Base-by-base conservation (phyloP, 2,797 vertebrate species). In the Chlorospingus semifuscus region DNA sequence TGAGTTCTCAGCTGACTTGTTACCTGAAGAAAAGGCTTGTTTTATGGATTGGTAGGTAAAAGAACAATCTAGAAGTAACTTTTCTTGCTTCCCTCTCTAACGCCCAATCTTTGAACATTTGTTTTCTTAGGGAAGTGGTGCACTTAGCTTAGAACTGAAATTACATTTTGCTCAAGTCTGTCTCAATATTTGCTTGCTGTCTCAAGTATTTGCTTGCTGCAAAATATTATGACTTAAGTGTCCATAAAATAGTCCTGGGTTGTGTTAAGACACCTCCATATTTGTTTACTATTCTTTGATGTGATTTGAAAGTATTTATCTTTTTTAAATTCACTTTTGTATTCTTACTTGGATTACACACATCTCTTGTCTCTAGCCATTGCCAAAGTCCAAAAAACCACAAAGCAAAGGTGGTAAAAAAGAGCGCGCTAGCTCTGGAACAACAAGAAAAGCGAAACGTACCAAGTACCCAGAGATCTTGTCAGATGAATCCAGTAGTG, bases 401-500 rank as follows among this genome's bases (percentile, higher is more conserved):
- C 94, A 97, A 81, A 98, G 95, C 97, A 98, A 98, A 98, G 97
- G 98, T 50, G 97, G 95, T 82, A 98, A 98, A 96, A 98, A 98
- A 79, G 98, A 98, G 70, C 97, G 98, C n/a, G 98, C 96, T 74
- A 98, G 98, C 34, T 98, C 98, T 23, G 98, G 97, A 95, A 95
- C 94, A 50, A 79, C 98, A 79, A 97, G 98, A 68, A 98, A 98
- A 95, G 95, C 96, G 41, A 98, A 98, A 87, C 97, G 79, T 64
- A 97, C 98, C 86, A 99, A 99, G 94, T 99, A 98, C 95, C 99
- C 99, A 83, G 99, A 99, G 83, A 99, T 99, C 69, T 98, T 99
- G 87, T 99, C 98, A 82, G 99, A 98, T 97, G 98, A 99, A 91
- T 99, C 99, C 15, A 99, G 99, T 96, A 99, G 99, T 60, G 98